Conservation (phyloP, 64 coral and sea anemone species). For the Montipora capricornis region DNA sequence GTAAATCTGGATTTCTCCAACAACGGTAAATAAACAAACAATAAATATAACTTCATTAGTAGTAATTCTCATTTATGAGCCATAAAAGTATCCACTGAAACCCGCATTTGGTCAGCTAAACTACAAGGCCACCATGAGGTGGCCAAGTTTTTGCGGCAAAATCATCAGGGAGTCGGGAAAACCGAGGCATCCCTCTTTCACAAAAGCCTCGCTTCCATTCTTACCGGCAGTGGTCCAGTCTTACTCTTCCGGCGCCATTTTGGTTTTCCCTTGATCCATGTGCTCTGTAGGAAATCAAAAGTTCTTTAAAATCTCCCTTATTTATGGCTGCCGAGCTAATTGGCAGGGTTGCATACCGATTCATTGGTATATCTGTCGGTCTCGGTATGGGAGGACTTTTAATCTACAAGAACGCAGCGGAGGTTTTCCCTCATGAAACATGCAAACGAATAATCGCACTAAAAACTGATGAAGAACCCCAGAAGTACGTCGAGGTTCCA, state of each 20-base stretch:
- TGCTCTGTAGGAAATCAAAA: background rate
- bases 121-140: too few species aligned
- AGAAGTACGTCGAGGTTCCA: constrained; percentile 47
- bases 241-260: constrained; percentile 5
- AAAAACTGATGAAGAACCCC: constrained; percentile 48
- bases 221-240: background rate
- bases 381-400: constrained; percentile 86
- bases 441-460: constrained; percentile 61
- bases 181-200: too few species aligned
- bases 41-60: too few species aligned
- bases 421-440: constrained; percentile 72
- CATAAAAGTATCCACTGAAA: too few species aligned
- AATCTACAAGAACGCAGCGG: constrained; percentile 72
- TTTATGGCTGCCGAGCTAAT: constrained; percentile 80
- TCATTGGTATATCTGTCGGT: constrained; percentile 83
- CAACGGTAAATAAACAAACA: too few species aligned
- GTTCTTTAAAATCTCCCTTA: background rate
- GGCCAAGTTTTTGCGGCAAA: too few species aligned
- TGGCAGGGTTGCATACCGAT: constrained; percentile 72
- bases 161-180: too few species aligned
- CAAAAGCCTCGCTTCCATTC: background rate
- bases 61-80: too few species aligned
- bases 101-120: too few species aligned
- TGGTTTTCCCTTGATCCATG: background rate
- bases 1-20: too few species aligned